Conservation (phyloP, 1,140 invertebrate species). For the Andrena cerasifolii region DNA sequence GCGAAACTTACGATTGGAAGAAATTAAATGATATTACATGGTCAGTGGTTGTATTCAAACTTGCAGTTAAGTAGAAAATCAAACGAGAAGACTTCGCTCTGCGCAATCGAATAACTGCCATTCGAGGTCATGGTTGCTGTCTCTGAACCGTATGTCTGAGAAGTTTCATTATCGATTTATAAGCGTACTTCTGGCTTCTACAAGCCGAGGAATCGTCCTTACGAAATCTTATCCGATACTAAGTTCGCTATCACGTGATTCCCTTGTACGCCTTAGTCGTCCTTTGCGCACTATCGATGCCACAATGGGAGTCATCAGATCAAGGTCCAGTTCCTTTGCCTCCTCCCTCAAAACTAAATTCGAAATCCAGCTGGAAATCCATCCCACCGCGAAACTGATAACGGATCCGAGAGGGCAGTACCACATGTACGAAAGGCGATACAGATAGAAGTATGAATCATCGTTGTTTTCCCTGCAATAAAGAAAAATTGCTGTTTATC, state of each 20-base stretch:
- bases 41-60: neutral
- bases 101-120: neutral
- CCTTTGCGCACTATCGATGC: slow-evolving; percentile 30
- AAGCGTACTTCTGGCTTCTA: neutral
- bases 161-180: neutral
- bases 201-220: neutral
- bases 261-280: neutral
- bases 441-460: slow-evolving; percentile 78
- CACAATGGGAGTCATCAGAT: slow-evolving; percentile 85
- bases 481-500: neutral
- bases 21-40: too few relatives aligned
- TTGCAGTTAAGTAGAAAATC: neutral
- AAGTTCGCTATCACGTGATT: neutral
- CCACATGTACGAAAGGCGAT: slow-evolving; percentile 87
- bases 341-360: slow-evolving; percentile 67
- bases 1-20: too few relatives aligned
- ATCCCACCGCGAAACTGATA: slow-evolving; percentile 85
- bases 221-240: neutral
- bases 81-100: neutral
- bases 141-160: neutral
- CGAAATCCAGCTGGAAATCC: slow-evolving; percentile 82
- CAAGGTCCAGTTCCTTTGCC: slow-evolving; percentile 80
- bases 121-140: neutral
- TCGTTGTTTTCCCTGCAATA: slow-evolving; percentile 38
- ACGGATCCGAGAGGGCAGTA: slow-evolving; percentile 88